These are phyloP conservation scores for Aporophyla nigra DNA, from an alignment of 2,888 invertebrate species.

Conservation along the genomic window DNA sequence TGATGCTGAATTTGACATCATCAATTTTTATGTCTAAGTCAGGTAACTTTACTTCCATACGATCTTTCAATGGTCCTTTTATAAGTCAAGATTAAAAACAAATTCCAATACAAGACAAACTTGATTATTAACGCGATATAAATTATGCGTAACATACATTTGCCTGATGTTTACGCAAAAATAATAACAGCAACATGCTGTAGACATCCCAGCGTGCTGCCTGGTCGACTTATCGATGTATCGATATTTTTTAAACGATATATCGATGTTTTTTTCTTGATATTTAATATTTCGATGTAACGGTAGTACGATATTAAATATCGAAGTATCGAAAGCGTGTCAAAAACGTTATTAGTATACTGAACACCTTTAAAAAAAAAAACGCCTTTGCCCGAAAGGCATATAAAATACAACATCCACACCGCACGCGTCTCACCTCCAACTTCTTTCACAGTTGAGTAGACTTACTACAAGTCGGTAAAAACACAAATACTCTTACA, in stretches of 20 bases:
- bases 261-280: background rate
- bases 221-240: background rate
- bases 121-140: slow-evolving; percentile 14
- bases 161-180: slow-evolving; percentile 28
- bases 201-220: slow-evolving; percentile 43
- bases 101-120: background rate
- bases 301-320: background rate
- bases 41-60: background rate
- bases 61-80: background rate
- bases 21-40: background rate
- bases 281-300: background rate
- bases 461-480: background rate
- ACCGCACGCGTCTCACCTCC: no score
- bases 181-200: slow-evolving; percentile 51
- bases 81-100: background rate
- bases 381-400: background rate
- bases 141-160: slow-evolving; percentile 25
- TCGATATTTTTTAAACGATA: background rate
- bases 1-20: no score
- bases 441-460: background rate
- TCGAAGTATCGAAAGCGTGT: background rate
- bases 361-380: no score
- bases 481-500: background rate
- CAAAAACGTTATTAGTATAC: no score
- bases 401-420: background rate